Base-by-base conservation (phyloP, 1,140 invertebrate genomes). In the Thalassaphorura encarpata region DNA sequence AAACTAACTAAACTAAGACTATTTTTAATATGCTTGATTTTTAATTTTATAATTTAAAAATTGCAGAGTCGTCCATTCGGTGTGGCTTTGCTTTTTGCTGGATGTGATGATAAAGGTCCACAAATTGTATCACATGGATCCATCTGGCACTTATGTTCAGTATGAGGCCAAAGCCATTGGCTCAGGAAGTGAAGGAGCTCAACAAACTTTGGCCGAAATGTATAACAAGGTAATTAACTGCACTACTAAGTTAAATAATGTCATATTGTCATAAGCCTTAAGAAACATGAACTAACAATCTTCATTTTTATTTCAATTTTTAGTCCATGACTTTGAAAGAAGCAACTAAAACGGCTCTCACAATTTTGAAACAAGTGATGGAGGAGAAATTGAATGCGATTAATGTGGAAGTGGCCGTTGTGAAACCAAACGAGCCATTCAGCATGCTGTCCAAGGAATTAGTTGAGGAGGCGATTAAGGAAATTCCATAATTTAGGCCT, bases 111-210 rank as follows among this genome's bases (percentile, higher is more conserved):
- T 48, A 87, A 88, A 68, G 84, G 85, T 2, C 85, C 89, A 6
- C 87, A 90, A 62, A 67, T 93, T n/a, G 0, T 97, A 85, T 75
- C 95, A 99, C 70, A 93, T 99, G 87, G 97, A 99, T 76, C 97
- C 97, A 8, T 97, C 93, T 24, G 82, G 83, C 23, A 99, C 95
- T 4, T 99, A 94, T 76, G 89, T 98, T 43, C 85, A 95, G 68
- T 99, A 93, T 75, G 85, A 94, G 72, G 97, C 96, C 18, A 99
- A 99, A 77, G 95, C 97, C 3, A 99, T 99, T 69, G 97, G 97
- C 1, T 98, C 96, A 1, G 97, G 95, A 43, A 97, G 90, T 66
- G 97, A 99, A 77, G 97, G 96, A 5, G 97, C 97, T 53, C 95
- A 99, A 70, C 96, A 99, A 71, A 92, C 89, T 63, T 78, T 96